Conservation (phyloP, 2,797 vertebrate genomes). For the Fundulus diaphanus region DNA sequence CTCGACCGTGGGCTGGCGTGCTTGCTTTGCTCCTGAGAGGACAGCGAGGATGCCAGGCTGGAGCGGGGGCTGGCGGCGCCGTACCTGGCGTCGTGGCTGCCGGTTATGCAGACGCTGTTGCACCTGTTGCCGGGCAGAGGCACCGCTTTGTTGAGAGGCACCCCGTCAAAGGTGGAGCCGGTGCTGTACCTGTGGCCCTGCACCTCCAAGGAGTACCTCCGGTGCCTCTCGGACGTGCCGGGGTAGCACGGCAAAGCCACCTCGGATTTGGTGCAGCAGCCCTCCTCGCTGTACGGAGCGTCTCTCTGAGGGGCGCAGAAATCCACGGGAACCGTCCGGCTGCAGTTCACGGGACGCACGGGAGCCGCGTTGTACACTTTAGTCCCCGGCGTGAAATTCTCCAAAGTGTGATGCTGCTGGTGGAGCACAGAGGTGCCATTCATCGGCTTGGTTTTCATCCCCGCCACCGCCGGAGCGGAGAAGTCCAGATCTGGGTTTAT, state of each 20-base stretch:
- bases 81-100: slow-evolving; percentile 78
- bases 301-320: slow-evolving; percentile 83
- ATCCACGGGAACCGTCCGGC: slow-evolving; percentile 79
- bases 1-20: slow-evolving; percentile 87
- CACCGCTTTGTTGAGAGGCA: slow-evolving; percentile 78
- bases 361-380: slow-evolving; percentile 84
- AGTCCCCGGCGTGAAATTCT: slow-evolving; percentile 80
- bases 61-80: slow-evolving; percentile 81
- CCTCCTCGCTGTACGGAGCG: slow-evolving; percentile 75
- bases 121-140: slow-evolving; percentile 79
- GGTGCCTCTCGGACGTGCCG: slow-evolving; percentile 82
- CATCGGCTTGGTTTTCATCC: slow-evolving; percentile 77
- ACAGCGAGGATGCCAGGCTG: slow-evolving; percentile 82
- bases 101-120: slow-evolving; percentile 78
- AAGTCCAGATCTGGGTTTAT: slow-evolving; percentile 81
- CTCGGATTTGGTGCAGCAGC: slow-evolving; percentile 87
- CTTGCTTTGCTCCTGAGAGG: slow-evolving; percentile 85
- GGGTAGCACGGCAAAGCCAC: slow-evolving; percentile 91
- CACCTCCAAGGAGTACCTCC: slow-evolving; percentile 87
- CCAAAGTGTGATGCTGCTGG: slow-evolving; percentile 82
- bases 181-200: slow-evolving; percentile 86
- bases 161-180: slow-evolving; percentile 85
- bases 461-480: slow-evolving; percentile 64
- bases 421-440: slow-evolving; percentile 81
- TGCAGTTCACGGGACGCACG: slow-evolving; percentile 79